phyloP scores from a whole-genome alignment of 2,797 vertebrate genomes.

The Dicrostonyx torquatus region DNA sequence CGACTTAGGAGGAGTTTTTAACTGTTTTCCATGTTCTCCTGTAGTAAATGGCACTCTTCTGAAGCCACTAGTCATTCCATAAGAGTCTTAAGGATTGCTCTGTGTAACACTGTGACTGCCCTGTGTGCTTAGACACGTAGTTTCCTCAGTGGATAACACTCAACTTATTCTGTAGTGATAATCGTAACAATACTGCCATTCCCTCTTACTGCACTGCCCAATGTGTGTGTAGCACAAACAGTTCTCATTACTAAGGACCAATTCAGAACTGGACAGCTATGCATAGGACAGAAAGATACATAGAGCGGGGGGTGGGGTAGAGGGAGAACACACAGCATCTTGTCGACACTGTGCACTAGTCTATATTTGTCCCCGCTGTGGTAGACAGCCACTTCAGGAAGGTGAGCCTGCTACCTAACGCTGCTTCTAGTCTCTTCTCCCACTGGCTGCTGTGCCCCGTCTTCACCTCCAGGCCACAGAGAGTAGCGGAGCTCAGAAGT shows the following conservation, averaged over 20 bases:
- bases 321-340: constrained; percentile 93
- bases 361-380: constrained; percentile 81
- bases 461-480: constrained; percentile 41
- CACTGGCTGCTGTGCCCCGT: background rate
- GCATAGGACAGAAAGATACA: constrained; percentile 84
- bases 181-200: constrained; percentile 95
- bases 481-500: background rate
- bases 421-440: background rate
- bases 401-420: constrained; percentile 11
- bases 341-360: constrained; percentile 98
- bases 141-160: constrained; percentile 96
- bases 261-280: constrained; percentile 89
- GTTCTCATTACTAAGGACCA: constrained; percentile 89
- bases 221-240: constrained; percentile 87
- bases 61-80: constrained; percentile 99
- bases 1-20: constrained; percentile 97
- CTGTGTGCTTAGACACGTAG: constrained; percentile 99
- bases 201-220: constrained; percentile 94
- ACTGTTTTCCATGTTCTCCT: constrained; percentile 98
- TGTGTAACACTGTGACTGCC: constrained; percentile 99
- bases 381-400: constrained; percentile 26
- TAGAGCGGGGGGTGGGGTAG: constrained; percentile 78
- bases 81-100: constrained; percentile 97
- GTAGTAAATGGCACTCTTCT: constrained; percentile 99
- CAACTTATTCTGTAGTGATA: constrained; percentile 97